phyloP scores from a whole-genome alignment of 2,113 vertebrate species.

The Ovis canadensis region DNA sequence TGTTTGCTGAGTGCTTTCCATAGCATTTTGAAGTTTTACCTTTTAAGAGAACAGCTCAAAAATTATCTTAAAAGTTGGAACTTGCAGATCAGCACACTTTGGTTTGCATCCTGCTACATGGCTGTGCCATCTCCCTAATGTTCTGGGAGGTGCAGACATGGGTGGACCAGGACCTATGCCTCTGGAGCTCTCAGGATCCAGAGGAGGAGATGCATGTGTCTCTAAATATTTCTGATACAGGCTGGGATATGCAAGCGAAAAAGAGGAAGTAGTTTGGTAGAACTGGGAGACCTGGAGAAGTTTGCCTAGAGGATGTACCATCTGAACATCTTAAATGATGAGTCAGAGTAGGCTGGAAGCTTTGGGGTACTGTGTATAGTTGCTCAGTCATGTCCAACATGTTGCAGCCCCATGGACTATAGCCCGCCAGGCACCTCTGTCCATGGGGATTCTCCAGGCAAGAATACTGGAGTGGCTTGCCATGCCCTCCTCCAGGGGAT shows the following conservation, averaged over 20 bases:
- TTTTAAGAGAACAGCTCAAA: not conserved
- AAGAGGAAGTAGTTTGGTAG: not conserved
- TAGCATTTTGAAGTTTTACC: not conserved
- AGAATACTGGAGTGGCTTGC: not conserved
- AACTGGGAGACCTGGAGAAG: not conserved
- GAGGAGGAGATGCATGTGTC: not conserved
- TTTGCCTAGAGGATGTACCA: not conserved
- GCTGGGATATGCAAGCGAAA: not conserved
- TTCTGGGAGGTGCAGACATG: not conserved
- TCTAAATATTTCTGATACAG: not conserved
- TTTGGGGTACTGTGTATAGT: not conserved
- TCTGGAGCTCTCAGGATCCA: not conserved
- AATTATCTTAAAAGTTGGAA: not conserved
- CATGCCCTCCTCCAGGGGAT: not conserved
- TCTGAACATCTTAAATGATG: not conserved
- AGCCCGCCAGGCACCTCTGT: not conserved
- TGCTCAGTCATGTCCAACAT: not conserved
- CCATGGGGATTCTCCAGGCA: not conserved
- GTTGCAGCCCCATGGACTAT: not conserved
- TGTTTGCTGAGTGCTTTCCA: not conserved
- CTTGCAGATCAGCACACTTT: not conserved
- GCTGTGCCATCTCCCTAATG: not conserved
- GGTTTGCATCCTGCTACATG: rapidly evolving
- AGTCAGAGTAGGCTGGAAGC: not conserved
- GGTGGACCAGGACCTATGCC: not conserved